Conservation (phyloP, 2,888 invertebrate genomes). For the Sylvicola cinctus region DNA sequence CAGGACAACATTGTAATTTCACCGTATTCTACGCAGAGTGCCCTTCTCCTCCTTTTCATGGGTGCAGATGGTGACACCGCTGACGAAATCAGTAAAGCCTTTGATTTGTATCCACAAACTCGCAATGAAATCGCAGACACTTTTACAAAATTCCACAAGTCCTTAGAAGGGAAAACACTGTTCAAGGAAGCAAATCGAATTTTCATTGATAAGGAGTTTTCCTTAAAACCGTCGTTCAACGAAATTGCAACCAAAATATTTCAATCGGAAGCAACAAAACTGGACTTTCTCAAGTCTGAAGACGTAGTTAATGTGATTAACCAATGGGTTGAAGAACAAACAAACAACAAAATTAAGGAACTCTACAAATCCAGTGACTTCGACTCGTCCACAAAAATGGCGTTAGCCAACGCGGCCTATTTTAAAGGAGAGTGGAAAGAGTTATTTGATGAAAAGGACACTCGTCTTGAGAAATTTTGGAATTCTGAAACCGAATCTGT, state of each 20-base stretch:
- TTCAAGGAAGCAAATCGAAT: conserved; percentile 48
- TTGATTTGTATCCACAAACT: conserved; percentile 28
- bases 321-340: conserved; percentile 56
- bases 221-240: conserved; percentile 32
- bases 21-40: conserved; percentile 51
- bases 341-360: conserved; percentile 62
- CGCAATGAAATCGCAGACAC: conserved; percentile 10
- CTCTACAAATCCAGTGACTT: conserved; percentile 40
- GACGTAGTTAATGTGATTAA: conserved; percentile 43
- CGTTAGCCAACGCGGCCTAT: conserved; percentile 72
- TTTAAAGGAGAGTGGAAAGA: conserved; percentile 63
- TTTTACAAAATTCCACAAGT: too few species aligned
- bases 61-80: conserved; percentile 44
- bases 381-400: conserved; percentile 34
- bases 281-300: conserved; percentile 35
- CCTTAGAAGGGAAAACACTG: conserved; percentile 10
- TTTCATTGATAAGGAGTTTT: conserved; percentile 35
- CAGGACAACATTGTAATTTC: conserved; percentile 48
- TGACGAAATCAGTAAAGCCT: conserved; percentile 32
- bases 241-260: conserved; percentile 38
- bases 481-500: conserved; percentile 30
- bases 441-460: conserved; percentile 37
- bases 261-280: conserved; percentile 34
- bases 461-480: conserved; percentile 41
- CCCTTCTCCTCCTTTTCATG: conserved; percentile 48